phyloP scores from a whole-genome alignment of 1,140 invertebrate species.

The Temnothorax longispinosus region DNA sequence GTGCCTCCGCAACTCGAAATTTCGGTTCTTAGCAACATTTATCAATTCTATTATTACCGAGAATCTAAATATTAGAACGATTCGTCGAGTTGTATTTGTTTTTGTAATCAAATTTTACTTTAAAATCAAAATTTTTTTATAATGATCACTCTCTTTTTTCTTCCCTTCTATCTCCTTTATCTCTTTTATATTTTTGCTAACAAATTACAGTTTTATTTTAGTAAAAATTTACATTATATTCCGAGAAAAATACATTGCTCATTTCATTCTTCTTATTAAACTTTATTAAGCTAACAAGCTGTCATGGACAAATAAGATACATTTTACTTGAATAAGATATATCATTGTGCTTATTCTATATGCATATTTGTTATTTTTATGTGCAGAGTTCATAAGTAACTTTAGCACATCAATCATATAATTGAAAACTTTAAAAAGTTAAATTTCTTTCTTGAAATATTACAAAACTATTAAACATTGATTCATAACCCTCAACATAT shows the following conservation, averaged over 20 bases:
- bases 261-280: background rate
- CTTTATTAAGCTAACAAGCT: background rate
- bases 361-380: background rate
- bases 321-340: background rate
- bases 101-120: background rate
- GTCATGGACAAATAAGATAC: background rate
- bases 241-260: background rate
- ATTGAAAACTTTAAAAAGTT: background rate
- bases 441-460: background rate
- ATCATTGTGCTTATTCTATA: background rate
- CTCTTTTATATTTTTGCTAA: background rate
- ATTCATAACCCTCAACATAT: background rate
- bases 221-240: background rate
- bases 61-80: background rate
- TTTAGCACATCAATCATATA: slow-evolving; percentile 2
- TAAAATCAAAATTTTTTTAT: background rate
- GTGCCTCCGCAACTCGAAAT: slow-evolving; percentile 7
- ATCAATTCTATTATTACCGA: background rate
- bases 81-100: background rate
- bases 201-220: background rate
- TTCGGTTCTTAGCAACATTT: background rate
- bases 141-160: no score
- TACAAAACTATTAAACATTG: background rate
- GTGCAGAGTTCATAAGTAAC: background rate
- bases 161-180: background rate